Conservation (phyloP, 2,113 vertebrate genomes). For the Eclectus roratus region DNA sequence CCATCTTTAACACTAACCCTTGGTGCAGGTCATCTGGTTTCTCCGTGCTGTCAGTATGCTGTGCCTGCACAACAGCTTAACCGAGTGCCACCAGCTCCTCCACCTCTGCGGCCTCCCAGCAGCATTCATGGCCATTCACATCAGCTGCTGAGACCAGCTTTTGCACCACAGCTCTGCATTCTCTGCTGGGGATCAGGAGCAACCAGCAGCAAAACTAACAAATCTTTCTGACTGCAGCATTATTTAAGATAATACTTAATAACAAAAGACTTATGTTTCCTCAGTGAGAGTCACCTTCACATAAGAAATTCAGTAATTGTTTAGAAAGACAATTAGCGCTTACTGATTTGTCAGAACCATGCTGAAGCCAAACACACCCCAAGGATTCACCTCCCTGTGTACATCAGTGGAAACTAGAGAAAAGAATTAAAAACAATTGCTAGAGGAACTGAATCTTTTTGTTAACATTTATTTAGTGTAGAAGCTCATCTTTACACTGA, state of each 20-base stretch:
- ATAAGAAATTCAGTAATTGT: not conserved
- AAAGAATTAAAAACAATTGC: not conserved
- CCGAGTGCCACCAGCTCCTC: rapidly evolving
- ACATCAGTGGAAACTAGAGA: rapidly evolving
- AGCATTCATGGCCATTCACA: rapidly evolving
- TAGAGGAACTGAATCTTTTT: not conserved
- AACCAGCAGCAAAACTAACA: not conserved
- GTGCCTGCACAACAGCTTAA: not conserved
- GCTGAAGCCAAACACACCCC: not conserved
- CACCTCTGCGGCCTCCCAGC: not conserved
- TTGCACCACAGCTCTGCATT: not conserved
- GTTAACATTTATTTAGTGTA: not conserved
- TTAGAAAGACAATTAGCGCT: rapidly evolving
- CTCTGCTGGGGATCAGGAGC: not conserved
- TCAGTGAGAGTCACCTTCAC: rapidly evolving
- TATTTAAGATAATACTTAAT: not conserved
- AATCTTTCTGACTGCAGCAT: not conserved
- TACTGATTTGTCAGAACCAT: not conserved
- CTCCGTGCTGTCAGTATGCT: not conserved
- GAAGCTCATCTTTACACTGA: not conserved
- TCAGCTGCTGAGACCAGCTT: no score
- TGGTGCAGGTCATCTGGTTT: not conserved
- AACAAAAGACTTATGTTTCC: not conserved
- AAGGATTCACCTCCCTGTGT: rapidly evolving
- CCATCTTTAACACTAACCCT: not conserved